Evolutionary conservation across 64 coral and sea anemone species (phyloP), one percentile per base, ranked within the genome.

Genomic region (Exaiptasia diaphana): DNA sequence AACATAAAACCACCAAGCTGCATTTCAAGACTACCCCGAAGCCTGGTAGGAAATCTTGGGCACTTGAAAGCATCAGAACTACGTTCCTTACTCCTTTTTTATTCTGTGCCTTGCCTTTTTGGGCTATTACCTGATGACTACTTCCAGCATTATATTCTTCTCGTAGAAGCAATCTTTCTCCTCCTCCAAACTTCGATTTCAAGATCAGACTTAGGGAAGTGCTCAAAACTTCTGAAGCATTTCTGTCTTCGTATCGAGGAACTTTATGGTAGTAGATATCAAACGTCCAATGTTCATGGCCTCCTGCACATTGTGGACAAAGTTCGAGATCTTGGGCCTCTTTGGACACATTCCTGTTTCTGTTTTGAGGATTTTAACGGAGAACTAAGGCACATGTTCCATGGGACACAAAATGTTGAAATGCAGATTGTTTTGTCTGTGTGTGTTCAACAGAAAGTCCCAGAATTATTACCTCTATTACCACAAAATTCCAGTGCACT

Each of bases 291-390:
- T 53, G 61, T 82, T 0, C 61, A 69, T 53, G 41, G 79, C 14
- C 42, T 82, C 15, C 61, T 82, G 17, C 79, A 82, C 50, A 30
- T 82, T 17, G 21, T 67, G 46, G 77, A 64, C 24, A 79, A 37
- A 18, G 80, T 83, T 36, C 28, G 13, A 25, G 80, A 83, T 48
- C 31, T 83, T 20, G 80, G 80, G 15, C 80, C 80, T 26, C 64
- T 83, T 20, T 83, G 80, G 80, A 71, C 63, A 4, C 45, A 71
- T 33, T 71, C 80, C 17, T 71, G 64, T 53, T 71, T 83, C 64
- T 72, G 44, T 52, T 83, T 83, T 70, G 81, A 83, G 35, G 81
- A 83, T 26, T 83, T 71, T 22, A 83, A 83, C 43, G 81, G 81
- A 15, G 81, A 83, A 54, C 55, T 83, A 25, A 52, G 81, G 42